A percentile compares a stretch with the other conserved stretches of the same genome.
Conservation (phyloP, 1,140 invertebrate species). For the Drosophila arawakana region DNA sequence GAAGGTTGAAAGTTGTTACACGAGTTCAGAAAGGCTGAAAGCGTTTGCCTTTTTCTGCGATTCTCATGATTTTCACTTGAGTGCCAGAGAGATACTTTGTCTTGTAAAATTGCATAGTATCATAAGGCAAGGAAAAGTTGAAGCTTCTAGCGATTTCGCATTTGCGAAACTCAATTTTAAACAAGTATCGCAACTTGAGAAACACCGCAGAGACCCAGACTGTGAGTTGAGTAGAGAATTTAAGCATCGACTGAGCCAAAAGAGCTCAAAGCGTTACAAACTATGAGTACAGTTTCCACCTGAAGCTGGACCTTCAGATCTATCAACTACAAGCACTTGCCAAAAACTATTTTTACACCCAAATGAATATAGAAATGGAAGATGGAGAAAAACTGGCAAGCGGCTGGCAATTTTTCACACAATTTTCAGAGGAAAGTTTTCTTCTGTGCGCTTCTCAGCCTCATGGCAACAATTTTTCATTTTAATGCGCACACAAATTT, state of each 20-base stretch:
- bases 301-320: conserved; percentile 19
- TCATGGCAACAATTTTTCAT: conserved; percentile 82
- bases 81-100: conserved; percentile 5
- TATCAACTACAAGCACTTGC: conserved; percentile 26
- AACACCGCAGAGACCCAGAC: conserved; percentile 13
- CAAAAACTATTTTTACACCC: conserved; percentile 73
- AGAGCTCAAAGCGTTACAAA: conserved; percentile 44
- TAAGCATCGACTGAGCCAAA: conserved; percentile 43
- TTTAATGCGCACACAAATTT: conserved; percentile 84
- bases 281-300: conserved; percentile 29
- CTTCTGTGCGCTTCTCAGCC: conserved; percentile 24
- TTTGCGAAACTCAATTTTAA: conserved; percentile 44
- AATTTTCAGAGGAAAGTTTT: conserved; percentile 72
- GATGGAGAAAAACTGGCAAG: conserved; percentile 15
- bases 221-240: conserved; percentile 52
- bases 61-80: conserved; percentile 16
- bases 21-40: neutral
- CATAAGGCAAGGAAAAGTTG: neutral
- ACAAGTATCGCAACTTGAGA: conserved; percentile 20
- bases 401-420: conserved; percentile 74
- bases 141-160: neutral
- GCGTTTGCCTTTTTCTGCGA: neutral
- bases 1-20: neutral
- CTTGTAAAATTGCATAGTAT: conserved; percentile 5
- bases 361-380: conserved; percentile 64